Evolutionary conservation across 2,113 vertebrate species (phyloP).

Genomic region (Leptobrachium leishanense): DNA sequence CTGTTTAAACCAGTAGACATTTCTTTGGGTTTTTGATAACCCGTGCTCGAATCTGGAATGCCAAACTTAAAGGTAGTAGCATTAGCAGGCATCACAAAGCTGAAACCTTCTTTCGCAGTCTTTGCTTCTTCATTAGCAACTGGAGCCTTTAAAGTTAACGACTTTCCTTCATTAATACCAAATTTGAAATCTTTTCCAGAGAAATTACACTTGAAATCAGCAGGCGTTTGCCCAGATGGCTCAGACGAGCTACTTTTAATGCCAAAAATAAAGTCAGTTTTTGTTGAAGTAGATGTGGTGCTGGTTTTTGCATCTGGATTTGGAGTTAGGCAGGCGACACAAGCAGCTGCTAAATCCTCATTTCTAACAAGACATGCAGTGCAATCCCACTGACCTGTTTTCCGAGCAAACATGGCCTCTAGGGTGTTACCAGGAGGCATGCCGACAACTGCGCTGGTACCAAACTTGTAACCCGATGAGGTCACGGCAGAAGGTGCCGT

Average conservation of each 20-base stretch:
- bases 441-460: constrained; percentile 40
- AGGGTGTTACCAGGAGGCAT: constrained; percentile 59
- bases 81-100: constrained; percentile 72
- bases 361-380: constrained; percentile 74
- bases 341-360: constrained; percentile 64
- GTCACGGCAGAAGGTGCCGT: constrained; percentile 52
- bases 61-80: constrained; percentile 85
- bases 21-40: constrained; percentile 54
- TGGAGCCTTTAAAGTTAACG: constrained; percentile 73
- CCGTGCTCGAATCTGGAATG: constrained; percentile 71
- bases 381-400: constrained; percentile 84
- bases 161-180: constrained; percentile 66
- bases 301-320: constrained; percentile 68
- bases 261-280: constrained; percentile 64
- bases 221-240: constrained; percentile 59
- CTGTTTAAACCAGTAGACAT: constrained; percentile 67
- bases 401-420: constrained; percentile 73
- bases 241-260: constrained; percentile 67
- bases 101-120: constrained; percentile 72
- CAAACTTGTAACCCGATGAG: constrained; percentile 52
- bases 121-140: constrained; percentile 61
- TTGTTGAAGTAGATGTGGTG: background rate
- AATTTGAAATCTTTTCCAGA: constrained; percentile 75
- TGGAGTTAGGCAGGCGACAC: constrained; percentile 68
- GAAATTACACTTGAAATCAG: constrained; percentile 75